phyloP scores from a whole-genome alignment of 2,888 invertebrate species.

The Acanthoscelides obtectus region DNA sequence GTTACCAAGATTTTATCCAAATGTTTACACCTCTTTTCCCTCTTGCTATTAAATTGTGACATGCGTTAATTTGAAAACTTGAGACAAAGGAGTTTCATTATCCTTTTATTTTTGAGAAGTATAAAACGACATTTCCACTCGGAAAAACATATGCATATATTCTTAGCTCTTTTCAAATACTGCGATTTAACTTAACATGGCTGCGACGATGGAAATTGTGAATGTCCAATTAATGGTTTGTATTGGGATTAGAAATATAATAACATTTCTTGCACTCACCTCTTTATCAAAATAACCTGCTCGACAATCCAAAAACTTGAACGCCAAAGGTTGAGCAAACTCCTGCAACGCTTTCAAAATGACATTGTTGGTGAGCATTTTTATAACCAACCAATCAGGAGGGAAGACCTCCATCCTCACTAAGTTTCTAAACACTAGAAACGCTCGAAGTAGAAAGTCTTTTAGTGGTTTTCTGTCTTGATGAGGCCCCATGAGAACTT shows the following conservation, averaged over 20 bases:
- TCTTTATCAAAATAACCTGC: conserved; percentile 72
- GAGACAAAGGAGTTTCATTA: background rate
- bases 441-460: conserved; percentile 78
- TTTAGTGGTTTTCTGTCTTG: conserved; percentile 76
- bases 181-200: too few relatives aligned
- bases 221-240: too few relatives aligned
- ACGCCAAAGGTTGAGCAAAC: conserved; percentile 80
- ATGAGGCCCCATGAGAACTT: conserved; percentile 64
- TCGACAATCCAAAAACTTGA: conserved; percentile 69
- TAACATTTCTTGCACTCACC: conserved; percentile 45
- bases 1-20: too few relatives aligned
- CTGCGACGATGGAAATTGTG: too few relatives aligned
- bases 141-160: too few relatives aligned
- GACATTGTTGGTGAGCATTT: conserved; percentile 82
- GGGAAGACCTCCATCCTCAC: conserved; percentile 80
- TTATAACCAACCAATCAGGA: conserved; percentile 85
- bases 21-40: too few relatives aligned
- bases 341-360: conserved; percentile 82
- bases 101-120: background rate
- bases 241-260: too few relatives aligned
- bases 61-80: too few relatives aligned
- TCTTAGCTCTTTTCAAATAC: too few relatives aligned
- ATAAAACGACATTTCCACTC: background rate
- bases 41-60: too few relatives aligned
- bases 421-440: conserved; percentile 74